Conservation (phyloP, 2,888 invertebrate species). For the Ptilodon capucinus region DNA sequence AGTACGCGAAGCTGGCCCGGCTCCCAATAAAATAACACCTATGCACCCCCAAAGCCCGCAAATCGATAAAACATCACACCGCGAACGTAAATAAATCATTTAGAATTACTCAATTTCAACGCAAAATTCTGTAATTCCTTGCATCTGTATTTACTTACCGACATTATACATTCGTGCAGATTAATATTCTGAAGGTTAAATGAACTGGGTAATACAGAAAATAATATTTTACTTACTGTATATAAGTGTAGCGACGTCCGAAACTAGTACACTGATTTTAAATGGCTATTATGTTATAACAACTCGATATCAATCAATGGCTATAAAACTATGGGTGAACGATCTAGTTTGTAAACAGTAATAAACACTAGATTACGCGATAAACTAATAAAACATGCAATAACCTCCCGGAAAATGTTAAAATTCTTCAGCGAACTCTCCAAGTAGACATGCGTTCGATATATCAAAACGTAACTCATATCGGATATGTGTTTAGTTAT, state of each 20-base stretch:
- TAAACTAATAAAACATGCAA: conserved; percentile 21
- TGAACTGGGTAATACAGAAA: conserved; percentile 28
- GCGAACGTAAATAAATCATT: conserved; percentile 39
- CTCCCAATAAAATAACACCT: conserved; percentile 8
- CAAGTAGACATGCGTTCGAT: too few relatives aligned
- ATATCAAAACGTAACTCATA: too few relatives aligned
- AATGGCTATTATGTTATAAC: conserved; percentile 12
- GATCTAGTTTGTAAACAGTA: conserved; percentile 6
- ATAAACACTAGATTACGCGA: conserved; percentile 16
- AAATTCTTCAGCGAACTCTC: conserved; percentile 8
- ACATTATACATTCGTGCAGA: not conserved
- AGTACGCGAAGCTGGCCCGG: conserved; percentile 30
- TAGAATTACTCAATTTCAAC: conserved; percentile 20
- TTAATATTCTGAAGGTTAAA: conserved; percentile 2
- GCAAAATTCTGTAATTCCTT: not conserved
- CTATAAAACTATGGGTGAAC: conserved; percentile 3
- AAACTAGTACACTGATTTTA: conserved; percentile 19
- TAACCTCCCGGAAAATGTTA: conserved; percentile 26
- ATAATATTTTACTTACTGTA: conserved; percentile 38
- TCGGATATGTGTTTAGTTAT: too few relatives aligned
- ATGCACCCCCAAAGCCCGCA: conserved; percentile 20
- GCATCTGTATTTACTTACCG: not conserved
- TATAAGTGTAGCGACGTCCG: conserved; percentile 18
- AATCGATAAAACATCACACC: conserved; percentile 34
- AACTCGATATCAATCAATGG: conserved; percentile 5